Conservation (phyloP, 2,888 invertebrate genomes). For the Trichopria drosophilae region DNA sequence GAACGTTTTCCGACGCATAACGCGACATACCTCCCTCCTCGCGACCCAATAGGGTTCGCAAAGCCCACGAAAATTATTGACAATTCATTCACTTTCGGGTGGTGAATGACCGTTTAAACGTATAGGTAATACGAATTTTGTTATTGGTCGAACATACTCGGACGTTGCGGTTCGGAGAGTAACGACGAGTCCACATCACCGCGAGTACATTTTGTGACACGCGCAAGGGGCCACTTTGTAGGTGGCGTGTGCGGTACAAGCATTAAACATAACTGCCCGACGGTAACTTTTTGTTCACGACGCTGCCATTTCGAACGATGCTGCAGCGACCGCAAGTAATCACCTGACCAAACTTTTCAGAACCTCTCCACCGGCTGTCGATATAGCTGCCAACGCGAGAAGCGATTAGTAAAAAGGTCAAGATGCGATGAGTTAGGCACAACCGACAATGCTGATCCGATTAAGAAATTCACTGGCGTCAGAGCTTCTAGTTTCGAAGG, state of each 20-base stretch:
- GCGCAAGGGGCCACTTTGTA: constrained; percentile 16
- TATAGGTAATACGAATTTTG: constrained; percentile 8
- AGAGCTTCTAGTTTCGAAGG: too few species aligned
- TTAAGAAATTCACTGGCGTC: constrained; percentile 39
- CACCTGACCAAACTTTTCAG: constrained; percentile 9
- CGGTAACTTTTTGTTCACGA: not conserved
- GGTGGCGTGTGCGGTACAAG: constrained; percentile 3
- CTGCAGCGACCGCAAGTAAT: constrained; percentile 12
- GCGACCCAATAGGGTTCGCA: too few species aligned
- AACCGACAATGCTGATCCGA: constrained; percentile 31
- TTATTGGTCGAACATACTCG: constrained; percentile 6
- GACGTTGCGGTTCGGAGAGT: constrained; percentile 12
- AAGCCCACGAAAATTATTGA: too few species aligned
- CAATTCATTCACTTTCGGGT: too few species aligned
- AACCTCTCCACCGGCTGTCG: constrained; percentile 6
- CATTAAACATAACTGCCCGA: constrained; percentile 7
- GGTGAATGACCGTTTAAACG: too few species aligned
- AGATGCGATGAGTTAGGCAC: not conserved
- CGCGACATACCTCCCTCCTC: too few species aligned
- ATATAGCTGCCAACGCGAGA: constrained; percentile 10
- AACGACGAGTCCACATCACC: too few species aligned
- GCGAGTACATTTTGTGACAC: too few species aligned
- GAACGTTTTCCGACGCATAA: too few species aligned
- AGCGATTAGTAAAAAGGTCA: not conserved
- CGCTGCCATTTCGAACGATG: constrained; percentile 6